Base-by-base conservation (phyloP, 2,113 vertebrate species). In the Archilochus colubris region DNA sequence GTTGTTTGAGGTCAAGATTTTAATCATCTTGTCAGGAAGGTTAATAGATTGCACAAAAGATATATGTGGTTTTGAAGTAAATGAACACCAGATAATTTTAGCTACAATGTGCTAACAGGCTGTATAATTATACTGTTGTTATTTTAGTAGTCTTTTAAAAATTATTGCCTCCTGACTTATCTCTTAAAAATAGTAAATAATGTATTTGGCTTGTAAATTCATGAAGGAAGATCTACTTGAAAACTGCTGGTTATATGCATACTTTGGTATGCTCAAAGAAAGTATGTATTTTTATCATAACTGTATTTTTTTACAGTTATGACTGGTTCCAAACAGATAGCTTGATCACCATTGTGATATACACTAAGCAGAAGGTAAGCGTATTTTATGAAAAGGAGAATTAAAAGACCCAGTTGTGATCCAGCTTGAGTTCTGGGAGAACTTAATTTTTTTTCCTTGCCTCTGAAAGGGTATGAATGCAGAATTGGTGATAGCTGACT, bases 301-400 rank as follows among this genome's bases (percentile, higher is more conserved):
- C 30, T 82, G 13, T 55, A 16, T 94, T 48, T 87, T 80, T 91
- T 96, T 97, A 70, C 94, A 99, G 99, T 97, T 99, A 98, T 62
- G 99, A 99, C 85, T 99, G 99, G 99, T 99, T 99, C 97, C 99
- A 99, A 86, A 99, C 99, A 33, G 98, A 99, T 28, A 97, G 58
- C 68, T 96, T 94, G 27, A 96, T 99, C 88, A 98, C 98, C 64
- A 27, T 99, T 92, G 97, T 99, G 24, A 91, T 99, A 95, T 99
- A 99, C 82, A 97, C 99, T 82, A 99, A 99, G 96, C 97, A 98
- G 76, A 98, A 98, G 97, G 98, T 98, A 97, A 96, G 78, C 14
- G 3, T 50, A 4, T 94, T 59, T 92, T 44, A 31, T 86, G n/a
- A 70, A 94, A 86, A 22, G 64, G 14, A 30, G 30, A 75, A 79